Evolutionary conservation across 2,797 vertebrate species (phyloP), one percentile per base, ranked within the genome.

Genomic region (Siniperca obscura): DNA sequence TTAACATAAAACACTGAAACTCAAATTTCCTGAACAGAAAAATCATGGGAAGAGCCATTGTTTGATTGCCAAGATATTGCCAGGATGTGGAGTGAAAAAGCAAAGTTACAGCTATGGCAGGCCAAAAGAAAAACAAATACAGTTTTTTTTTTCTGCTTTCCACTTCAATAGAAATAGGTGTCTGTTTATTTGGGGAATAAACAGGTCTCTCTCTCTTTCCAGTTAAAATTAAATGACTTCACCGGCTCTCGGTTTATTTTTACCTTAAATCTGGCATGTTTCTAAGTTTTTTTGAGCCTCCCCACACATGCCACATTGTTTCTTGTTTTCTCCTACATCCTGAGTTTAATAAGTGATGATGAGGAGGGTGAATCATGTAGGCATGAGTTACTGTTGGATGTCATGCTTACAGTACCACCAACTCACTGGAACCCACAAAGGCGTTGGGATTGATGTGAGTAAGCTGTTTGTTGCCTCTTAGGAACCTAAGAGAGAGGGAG

Each of bases 371-470:
- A 92, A 88, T 87, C 72, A 84, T 85, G 72, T 59, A 61, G 82
- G 74, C 78, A 61, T 67, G 79, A 88, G 84, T 89, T 86, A 65
- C 56, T 79, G 85, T 81, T 77, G 76, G 70, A 86, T 85, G 87
- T 90, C 86, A 91, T 92, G 90, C 96, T 96, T 95, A 96, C 96
- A 96, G 93, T 82, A 88, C 79, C 83, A 93, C 85, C 84, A 95
- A 95, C 89, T 93, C 94, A 90, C 93, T 94, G 86, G 94, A 95
- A 91, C 95, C 95, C 48, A 74, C 82, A 81, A 96, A 96, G 84
- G 96, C 96, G 8, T 93, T 78, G 25, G 89, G 85, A 86, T 92
- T 87, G 82, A 96, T 95, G 85, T 88, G 83, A 86, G 86, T 88
- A 77, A 96, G 94, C 81, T 93, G 80, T 71, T 87, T 65, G 91